These are phyloP conservation scores for cattle (Bos taurus) DNA, from an alignment of 2,113 vertebrate genomes.

Conservation along the genomic window ARS-UCD2.0 NC_037330.1:56506001-56506500, in stretches of 20 bases:
- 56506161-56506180: constrained; percentile 98
- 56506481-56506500: constrained; percentile 24
- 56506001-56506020: constrained; percentile 87
- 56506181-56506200: constrained; percentile 97
- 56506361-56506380: constrained; percentile 70
- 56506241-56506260: constrained; percentile 94
- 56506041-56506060: constrained; percentile 91
- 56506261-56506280: constrained; percentile 95
- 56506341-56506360: constrained; percentile 79
- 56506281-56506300: constrained; percentile 91
- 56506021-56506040: constrained; percentile 90
- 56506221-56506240: constrained; percentile 93
- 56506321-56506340: constrained; percentile 88
- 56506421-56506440: constrained; percentile 62
- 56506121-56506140: constrained; percentile 87
- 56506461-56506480: neutral
- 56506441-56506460: constrained; percentile 70
- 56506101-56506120: constrained; percentile 88
- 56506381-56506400: constrained; percentile 53
- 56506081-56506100: constrained; percentile 93
- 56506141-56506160: constrained; percentile 92
- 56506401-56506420: constrained; percentile 67
- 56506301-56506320: constrained; percentile 91
- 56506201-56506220: constrained; percentile 98
- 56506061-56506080: constrained; percentile 93